Evolutionary conservation across 2,888 invertebrate species (phyloP).

Genomic region (Autographa pulchrina): DNA sequence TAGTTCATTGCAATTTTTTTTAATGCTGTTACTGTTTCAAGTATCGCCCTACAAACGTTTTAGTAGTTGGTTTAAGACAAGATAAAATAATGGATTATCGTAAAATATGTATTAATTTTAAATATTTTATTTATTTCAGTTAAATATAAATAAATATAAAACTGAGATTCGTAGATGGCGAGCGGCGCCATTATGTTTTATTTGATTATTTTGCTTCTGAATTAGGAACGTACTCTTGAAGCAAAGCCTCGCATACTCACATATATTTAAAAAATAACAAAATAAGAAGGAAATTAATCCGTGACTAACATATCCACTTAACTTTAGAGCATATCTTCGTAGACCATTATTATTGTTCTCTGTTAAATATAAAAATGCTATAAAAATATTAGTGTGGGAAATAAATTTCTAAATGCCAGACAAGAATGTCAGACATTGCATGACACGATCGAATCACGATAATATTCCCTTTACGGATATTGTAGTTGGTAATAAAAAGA

Average conservation of each 20-base stretch:
- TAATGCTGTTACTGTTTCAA: too few relatives aligned
- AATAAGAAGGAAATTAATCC: too few relatives aligned
- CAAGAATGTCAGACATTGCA: conserved; percentile 11
- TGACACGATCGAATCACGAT: conserved; percentile 17
- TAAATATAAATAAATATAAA: conserved; percentile 33
- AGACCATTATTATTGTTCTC: neutral
- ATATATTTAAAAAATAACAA: too few relatives aligned
- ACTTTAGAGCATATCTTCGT: neutral
- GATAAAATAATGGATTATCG: neutral
- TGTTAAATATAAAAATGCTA: conserved; percentile 15
- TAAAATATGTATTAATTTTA: conserved; percentile 28
- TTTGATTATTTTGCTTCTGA: too few relatives aligned
- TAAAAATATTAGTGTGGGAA: conserved; percentile 24
- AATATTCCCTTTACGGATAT: conserved; percentile 3
- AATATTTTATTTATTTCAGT: too few relatives aligned
- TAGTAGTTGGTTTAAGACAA: too few relatives aligned
- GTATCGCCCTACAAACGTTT: too few relatives aligned
- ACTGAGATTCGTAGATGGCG: conserved; percentile 23
- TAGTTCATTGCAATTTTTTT: neutral
- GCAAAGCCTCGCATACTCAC: too few relatives aligned
- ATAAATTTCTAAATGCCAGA: conserved; percentile 8
- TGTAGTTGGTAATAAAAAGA: neutral
- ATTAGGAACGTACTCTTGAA: too few relatives aligned
- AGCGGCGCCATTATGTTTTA: neutral
- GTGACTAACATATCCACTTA: too few relatives aligned